phyloP scores from a whole-genome alignment of 2,113 vertebrate species.

The Trachemys scripta region DNA sequence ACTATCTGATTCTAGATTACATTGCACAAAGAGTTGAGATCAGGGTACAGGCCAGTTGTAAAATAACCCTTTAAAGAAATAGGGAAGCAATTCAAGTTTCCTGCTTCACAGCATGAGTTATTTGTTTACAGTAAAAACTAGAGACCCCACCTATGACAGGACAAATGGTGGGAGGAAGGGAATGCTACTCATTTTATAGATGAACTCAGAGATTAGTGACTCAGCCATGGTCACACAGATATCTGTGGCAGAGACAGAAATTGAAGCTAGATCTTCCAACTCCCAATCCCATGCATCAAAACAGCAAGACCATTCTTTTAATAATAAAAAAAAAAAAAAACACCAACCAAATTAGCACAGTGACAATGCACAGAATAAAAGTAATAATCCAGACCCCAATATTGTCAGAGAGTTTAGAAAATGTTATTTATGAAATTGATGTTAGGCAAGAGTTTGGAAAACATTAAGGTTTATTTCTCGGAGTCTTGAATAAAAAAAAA shows the following conservation, averaged over 20 bases:
- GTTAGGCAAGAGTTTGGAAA: neutral
- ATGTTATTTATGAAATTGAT: slow-evolving; percentile 1
- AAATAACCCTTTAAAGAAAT: slow-evolving; percentile 18
- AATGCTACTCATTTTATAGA: neutral
- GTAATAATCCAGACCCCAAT: neutral
- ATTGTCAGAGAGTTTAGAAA: neutral
- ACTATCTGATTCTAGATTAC: neutral
- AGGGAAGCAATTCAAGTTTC: slow-evolving; percentile 26
- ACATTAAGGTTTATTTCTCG: neutral
- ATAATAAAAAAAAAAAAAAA: neutral
- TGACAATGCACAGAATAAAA: neutral
- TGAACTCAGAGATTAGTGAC: neutral
- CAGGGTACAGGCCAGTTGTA: neutral
- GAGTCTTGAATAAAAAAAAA: neutral
- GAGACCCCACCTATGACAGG: neutral
- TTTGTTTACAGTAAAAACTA: neutral
- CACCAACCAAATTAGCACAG: neutral
- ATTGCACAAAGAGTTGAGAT: neutral
- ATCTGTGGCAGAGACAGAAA: neutral
- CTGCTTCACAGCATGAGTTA: neutral
- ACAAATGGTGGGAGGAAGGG: neutral
- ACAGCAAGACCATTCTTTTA: neutral
- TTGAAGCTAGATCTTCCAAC: neutral
- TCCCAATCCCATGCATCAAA: neutral
- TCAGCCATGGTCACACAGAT: neutral